Conservation (phyloP, 2,797 vertebrate species). For the Coreius guichenoti region DNA sequence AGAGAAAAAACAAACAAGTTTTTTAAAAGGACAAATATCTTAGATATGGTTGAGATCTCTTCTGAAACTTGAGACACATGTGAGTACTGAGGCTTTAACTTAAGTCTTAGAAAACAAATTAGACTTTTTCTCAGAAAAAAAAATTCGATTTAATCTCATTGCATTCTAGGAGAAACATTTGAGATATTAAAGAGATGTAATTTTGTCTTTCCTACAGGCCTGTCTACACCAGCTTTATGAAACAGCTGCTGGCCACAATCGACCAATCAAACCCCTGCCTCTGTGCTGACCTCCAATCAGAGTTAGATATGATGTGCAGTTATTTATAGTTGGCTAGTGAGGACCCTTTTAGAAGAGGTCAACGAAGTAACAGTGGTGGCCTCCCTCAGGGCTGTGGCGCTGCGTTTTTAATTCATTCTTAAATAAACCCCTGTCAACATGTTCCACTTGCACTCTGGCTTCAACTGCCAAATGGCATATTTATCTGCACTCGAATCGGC, state of each 20-base stretch:
- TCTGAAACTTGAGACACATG: neutral
- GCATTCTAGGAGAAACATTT: neutral
- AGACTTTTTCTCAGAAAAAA: neutral
- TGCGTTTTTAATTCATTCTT: conserved; percentile 51
- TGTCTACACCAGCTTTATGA: conserved; percentile 1
- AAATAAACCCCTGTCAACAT: conserved; percentile 43
- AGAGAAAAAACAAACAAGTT: neutral
- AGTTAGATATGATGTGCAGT: conserved; percentile 11
- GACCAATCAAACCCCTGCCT: conserved; percentile 30
- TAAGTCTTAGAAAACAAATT: neutral
- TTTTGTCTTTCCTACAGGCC: neutral
- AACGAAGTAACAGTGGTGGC: conserved; percentile 19
- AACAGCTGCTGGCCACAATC: conserved; percentile 15
- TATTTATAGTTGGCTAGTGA: conserved; percentile 42
- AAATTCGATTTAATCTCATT: neutral
- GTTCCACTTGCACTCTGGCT: conserved; percentile 44
- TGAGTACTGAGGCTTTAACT: neutral
- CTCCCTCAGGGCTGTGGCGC: conserved; percentile 30
- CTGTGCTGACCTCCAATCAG: conserved; percentile 22
- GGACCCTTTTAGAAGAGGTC: conserved; percentile 46
- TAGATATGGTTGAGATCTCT: neutral
- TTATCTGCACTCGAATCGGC: conserved; percentile 39
- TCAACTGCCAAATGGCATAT: conserved; percentile 55
- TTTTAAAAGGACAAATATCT: neutral
- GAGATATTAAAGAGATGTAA: neutral